Conservation (phyloP, 2,888 invertebrate genomes). For the Drosophila affinis region DNA sequence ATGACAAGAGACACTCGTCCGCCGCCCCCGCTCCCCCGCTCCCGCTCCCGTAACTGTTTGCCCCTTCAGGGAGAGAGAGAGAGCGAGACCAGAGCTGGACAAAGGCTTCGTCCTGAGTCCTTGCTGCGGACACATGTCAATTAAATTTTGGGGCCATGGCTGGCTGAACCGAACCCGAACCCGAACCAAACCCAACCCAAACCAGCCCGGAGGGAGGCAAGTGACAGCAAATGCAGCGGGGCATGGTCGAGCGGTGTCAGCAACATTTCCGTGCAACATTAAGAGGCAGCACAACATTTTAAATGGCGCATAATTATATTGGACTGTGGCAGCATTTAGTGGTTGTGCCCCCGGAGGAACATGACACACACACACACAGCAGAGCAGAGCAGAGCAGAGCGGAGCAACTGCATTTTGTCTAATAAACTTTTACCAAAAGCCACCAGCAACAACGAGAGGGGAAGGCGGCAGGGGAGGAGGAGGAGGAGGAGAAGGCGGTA, state of each 20-base stretch:
- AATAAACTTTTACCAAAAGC: constrained; percentile 66
- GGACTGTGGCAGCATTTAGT: constrained; percentile 70
- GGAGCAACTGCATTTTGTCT: constrained; percentile 56
- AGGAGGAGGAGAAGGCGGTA: background rate
- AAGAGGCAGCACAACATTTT: constrained; percentile 61
- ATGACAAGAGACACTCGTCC: constrained; percentile 44
- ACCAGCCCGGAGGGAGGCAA: constrained; percentile 19
- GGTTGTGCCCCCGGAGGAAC: constrained; percentile 52
- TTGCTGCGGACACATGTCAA: constrained; percentile 66
- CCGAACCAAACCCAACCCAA: too few species aligned
- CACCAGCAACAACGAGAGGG: constrained; percentile 31
- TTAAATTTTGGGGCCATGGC: constrained; percentile 66
- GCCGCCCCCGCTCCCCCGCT: too few species aligned
- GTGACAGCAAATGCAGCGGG: constrained; percentile 50
- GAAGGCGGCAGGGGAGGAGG: background rate
- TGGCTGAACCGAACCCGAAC: constrained; percentile 33
- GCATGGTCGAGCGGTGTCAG: constrained; percentile 35
- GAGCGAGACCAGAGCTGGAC: constrained; percentile 15
- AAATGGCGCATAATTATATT: constrained; percentile 73
- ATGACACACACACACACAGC: constrained; percentile 16
- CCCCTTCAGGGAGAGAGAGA: background rate
- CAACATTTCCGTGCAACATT: constrained; percentile 49
- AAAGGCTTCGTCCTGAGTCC: constrained; percentile 4
- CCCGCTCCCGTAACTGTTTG: constrained; percentile 11
- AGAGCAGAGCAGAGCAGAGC: constrained; percentile 3